phyloP scores from a whole-genome alignment of 2,113 vertebrate genomes.

The Amphiprion ocellaris region DNA sequence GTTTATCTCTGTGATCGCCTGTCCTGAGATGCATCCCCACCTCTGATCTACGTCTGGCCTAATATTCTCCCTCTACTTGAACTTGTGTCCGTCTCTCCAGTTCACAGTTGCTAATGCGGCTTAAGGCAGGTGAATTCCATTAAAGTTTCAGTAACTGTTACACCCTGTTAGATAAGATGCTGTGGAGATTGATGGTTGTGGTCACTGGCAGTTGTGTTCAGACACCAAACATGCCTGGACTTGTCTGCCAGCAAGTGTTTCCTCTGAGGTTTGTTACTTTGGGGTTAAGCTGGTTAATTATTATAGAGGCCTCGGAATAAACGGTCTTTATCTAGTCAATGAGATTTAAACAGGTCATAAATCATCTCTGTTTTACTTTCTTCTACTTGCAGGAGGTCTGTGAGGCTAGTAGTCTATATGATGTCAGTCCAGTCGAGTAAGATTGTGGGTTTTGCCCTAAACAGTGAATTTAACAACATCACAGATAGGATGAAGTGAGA shows the following conservation, averaged over 20 bases:
- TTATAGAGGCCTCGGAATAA: not conserved
- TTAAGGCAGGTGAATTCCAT: conserved; percentile 15
- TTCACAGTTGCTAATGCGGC: not conserved
- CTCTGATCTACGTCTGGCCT: not conserved
- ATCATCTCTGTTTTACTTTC: not conserved
- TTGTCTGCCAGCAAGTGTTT: not conserved
- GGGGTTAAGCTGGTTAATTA: conserved; percentile 19
- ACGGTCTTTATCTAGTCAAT: rapidly evolving
- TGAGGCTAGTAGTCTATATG: not conserved
- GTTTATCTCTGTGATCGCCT: not conserved
- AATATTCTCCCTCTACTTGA: not conserved
- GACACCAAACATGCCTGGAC: conserved; percentile 44
- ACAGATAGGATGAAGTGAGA: too few species aligned
- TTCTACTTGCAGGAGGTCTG: not conserved
- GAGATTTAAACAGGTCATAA: not conserved
- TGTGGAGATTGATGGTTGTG: not conserved
- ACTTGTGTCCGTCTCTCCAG: not conserved
- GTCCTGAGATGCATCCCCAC: not conserved
- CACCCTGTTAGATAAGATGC: too few species aligned
- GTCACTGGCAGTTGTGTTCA: conserved; percentile 8
- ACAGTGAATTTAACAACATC: too few species aligned
- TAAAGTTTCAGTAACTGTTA: conserved; percentile 18
- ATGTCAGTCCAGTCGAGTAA: too few species aligned
- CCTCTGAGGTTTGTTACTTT: not conserved
- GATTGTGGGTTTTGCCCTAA: too few species aligned